Base-by-base conservation (phyloP, 2,113 vertebrate genomes). In the Polypterus senegalus region DNA sequence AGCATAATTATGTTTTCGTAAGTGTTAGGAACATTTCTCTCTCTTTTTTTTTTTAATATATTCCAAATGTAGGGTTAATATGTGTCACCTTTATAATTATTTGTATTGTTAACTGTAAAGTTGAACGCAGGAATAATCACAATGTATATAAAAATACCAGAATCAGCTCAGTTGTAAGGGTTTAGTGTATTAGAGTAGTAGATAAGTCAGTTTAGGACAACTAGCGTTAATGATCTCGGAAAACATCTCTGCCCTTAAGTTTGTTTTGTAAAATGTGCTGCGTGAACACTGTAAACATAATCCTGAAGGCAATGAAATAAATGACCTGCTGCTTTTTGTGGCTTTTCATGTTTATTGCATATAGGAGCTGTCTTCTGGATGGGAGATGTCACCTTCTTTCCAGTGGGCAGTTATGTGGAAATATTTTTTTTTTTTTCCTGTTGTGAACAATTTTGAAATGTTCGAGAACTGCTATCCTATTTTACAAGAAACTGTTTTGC, bases 291-390 rank as follows among this genome's bases (percentile, higher is more conserved):
- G 79, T 78, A 68, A 71, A 70, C 77, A 71, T 74, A 75, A 60
- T 59, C 69, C 76, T 82, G 63, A 77, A 76, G 86, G 79, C 84
- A 82, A 84, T 87, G 77, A 88, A 91, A 90, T 89, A 93, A 91
- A 94, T 77, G 71, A 75, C 79, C 80, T 89, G 87, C 88, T 90
- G 88, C 88, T 87, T 82, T 68, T 80, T 76, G 81, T 85, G 73
- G 71, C 0, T 70, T 68, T 73, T 65, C 78, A 27, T 27, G 27
- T 27, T 27, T 27, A 27, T 27, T 27, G 27, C 27, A 27, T 27
- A 27, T 27, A 27, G 27, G 27, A 27, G 27, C 27, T 27, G 27
- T 27, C 27, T 27, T 27, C 27, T 27, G 27, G 27, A 27, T 27
- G 27, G 2, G 27, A 27, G 27, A 27, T 27, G 27, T 27, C 27